A percentile compares a stretch with the other conserved stretches of the same genome.
phyloP scores from a whole-genome alignment of 1,140 invertebrate genomes.

The Mizuhopecten yessoensis region DNA sequence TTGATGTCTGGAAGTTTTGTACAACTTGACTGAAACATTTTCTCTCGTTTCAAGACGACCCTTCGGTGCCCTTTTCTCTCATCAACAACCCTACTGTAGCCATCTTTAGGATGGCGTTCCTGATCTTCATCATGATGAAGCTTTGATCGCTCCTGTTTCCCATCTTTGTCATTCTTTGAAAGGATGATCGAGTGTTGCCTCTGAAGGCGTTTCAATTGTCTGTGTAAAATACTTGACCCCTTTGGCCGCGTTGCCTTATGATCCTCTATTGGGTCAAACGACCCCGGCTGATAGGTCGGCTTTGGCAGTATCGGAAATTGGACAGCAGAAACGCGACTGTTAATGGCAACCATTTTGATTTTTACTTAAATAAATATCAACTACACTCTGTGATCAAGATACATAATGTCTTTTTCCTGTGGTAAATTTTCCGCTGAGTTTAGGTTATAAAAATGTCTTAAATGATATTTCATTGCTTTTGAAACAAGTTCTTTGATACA shows the following conservation, averaged over 20 bases:
- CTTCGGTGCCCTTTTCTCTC: background rate
- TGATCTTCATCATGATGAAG: background rate
- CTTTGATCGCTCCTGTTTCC: background rate
- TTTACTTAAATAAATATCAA: background rate
- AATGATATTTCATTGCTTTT: background rate
- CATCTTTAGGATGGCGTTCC: background rate
- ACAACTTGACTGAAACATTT: background rate
- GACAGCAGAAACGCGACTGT: background rate
- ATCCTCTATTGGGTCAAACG: background rate
- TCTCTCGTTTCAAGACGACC: background rate
- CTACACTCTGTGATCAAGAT: background rate
- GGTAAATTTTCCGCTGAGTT: background rate
- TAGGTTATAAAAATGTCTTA: background rate
- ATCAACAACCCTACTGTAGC: background rate
- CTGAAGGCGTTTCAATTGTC: background rate
- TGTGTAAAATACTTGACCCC: slow-evolving; percentile 9
- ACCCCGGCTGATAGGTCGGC: background rate
- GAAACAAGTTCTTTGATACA: too few species aligned
- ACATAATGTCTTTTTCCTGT: background rate
- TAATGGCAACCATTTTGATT: background rate
- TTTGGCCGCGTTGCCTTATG: background rate
- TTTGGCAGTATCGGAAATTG: background rate
- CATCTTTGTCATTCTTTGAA: background rate
- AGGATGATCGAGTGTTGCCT: background rate
- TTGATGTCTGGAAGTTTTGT: background rate